phyloP scores from a whole-genome alignment of 2,888 invertebrate genomes.

The Macrophya annulata region DNA sequence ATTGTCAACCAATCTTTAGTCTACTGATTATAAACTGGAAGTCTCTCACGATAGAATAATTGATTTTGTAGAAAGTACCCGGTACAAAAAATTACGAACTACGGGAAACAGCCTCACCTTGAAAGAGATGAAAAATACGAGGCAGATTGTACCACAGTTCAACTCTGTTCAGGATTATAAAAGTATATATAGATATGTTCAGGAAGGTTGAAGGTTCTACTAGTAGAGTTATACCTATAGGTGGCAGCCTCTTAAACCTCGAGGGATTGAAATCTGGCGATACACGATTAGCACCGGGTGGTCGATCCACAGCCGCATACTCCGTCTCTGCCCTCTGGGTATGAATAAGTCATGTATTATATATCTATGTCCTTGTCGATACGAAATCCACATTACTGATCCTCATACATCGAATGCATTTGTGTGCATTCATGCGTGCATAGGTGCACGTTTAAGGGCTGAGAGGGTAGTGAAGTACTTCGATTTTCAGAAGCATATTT shows the following conservation, averaged over 20 bases:
- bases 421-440: slow-evolving; percentile 20
- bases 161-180: not conserved
- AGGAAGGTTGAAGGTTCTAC: not conserved
- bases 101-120: not conserved
- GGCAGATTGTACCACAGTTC: not conserved
- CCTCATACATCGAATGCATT: not conserved
- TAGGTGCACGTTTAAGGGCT: slow-evolving; percentile 5
- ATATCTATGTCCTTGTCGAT: not conserved
- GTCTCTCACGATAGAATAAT: not conserved
- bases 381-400: slow-evolving; percentile 25
- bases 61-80: not conserved
- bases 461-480: not conserved
- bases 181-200: not conserved
- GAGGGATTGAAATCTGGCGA: slow-evolving; percentile 42
- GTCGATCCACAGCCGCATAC: slow-evolving; percentile 17
- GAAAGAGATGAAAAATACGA: not conserved
- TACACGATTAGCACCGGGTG: slow-evolving; percentile 35
- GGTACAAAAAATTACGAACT: not conserved
- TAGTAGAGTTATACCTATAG: not conserved
- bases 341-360: slow-evolving; percentile 37
- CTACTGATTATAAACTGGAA: not conserved
- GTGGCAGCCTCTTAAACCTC: slow-evolving; percentile 27
- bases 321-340: not conserved
- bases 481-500: slow-evolving; percentile 11
- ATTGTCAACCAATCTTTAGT: not conserved